Evolutionary conservation across 2,113 vertebrate species (phyloP).

Genomic region (Coturnix japonica): DNA sequence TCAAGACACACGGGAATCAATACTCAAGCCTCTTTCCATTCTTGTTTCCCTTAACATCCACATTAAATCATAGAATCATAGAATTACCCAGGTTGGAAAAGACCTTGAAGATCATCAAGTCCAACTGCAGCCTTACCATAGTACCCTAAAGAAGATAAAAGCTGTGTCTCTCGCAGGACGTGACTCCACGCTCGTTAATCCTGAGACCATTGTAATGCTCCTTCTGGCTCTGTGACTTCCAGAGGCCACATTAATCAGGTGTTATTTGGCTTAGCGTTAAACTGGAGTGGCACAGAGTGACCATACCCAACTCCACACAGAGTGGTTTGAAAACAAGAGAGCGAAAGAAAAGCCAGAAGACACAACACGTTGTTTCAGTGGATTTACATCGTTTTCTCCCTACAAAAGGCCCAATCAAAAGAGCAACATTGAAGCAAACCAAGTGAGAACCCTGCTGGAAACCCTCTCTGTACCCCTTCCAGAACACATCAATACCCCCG

Average conservation of each 20-base stretch:
- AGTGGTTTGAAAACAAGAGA: background rate
- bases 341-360: background rate
- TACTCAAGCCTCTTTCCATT: background rate
- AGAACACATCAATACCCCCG: constrained; percentile 23
- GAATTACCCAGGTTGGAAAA: no score
- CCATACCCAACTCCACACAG: background rate
- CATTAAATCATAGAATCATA: no score
- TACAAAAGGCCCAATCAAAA: constrained; percentile 22
- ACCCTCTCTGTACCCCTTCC: background rate
- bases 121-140: no score
- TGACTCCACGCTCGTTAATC: background rate
- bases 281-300: background rate
- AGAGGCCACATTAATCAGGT: rapidly evolving
- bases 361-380: background rate
- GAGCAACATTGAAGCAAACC: background rate
- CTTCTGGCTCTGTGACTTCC: background rate
- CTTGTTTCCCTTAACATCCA: background rate
- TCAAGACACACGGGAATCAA: background rate
- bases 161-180: background rate
- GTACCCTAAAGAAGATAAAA: background rate
- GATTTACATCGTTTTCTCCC: background rate
- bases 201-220: background rate
- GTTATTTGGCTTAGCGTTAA: background rate
- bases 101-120: no score
- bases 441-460: constrained; percentile 30